Base-by-base conservation (phyloP, 2,888 invertebrate species). In the Drosophila diplacantha region DNA sequence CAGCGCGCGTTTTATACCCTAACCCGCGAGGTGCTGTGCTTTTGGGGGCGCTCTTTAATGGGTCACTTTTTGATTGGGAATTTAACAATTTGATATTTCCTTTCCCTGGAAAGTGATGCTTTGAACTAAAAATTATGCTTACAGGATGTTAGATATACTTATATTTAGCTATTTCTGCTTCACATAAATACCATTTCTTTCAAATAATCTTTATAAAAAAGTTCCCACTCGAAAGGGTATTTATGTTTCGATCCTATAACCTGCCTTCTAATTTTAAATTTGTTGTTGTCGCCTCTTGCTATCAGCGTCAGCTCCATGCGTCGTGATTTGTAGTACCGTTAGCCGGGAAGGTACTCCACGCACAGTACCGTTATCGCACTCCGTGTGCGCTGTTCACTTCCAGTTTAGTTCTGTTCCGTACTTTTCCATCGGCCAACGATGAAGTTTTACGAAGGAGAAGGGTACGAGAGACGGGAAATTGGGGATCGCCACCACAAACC, bases 311-410 rank as follows among this genome's bases (percentile, higher is more conserved):
- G 80, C 55, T 43, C 43, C 31, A 50, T 53, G 54, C 58, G 72
- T 65, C 77, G 77, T 78, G 77, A 77, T 80, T 80, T 77, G 43
- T 67, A 52, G 59, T 60, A 70, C 67, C 61, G 65, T 63, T 73
- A 73, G 69, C 29, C 49, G 31, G 54, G 64, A 56, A 55, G 69
- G 71, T 57, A 75, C 67, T 71, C 58, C 75, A 81, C 78, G 75
- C 81, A 81, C 57, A 51, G 60, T 71, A 59, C 81, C 68, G 70
- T 78, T 78, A 78, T 78, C 78, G 35, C 68, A 37, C 34, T 34
- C 44, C 11, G 11, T 32, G 38, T 39, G 55, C 44, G 31, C 56
- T 47, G 47, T 46, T 71, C 73, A 72, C 65, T 61, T 47, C 57
- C 54, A 49, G 29, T 41, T 49, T 35, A 24, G 16, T 60, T 58